Evolutionary conservation across 2,797 vertebrate genomes (phyloP), one percentile per base, ranked within the genome.

Genomic region (Malurus splendens): DNA sequence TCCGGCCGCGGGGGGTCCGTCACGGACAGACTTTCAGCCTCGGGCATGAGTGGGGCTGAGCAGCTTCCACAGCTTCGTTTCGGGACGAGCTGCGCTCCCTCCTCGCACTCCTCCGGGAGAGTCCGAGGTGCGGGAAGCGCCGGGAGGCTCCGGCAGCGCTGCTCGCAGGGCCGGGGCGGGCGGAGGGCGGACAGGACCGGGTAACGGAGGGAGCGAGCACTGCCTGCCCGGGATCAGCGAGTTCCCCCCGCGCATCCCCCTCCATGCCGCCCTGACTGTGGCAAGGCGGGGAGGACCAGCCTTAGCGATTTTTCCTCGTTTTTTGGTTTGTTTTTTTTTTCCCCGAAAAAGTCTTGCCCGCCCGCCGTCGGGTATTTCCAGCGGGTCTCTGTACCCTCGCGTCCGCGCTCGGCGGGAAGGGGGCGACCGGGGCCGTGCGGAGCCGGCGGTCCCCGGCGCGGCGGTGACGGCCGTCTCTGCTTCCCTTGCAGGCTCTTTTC

Each of bases 401-500:
- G 65, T 56, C 38, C 57, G 56, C 14, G 44, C 33, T 39, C 0
- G 23, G 4, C 28, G 60, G 52, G 47, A 20, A 60, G 47, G 47
- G 27, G 65, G 38, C 33, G 48, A 27, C 3, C n/a, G 71, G 54
- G 42, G 18, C 54, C 22, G 39, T 28, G 41, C 30, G 54, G 16
- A 25, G 44, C 60, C 18, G 32, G 13, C 22, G 28, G 20, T 45
- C 13, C 70, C 64, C 32, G 57, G 57, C 76, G 61, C 39, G 56
- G 62, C 64, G 51, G 52, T 96, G 95, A 96, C 95, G 64, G 70
- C 27, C 36, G 72, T 94, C 50, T 95, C 44, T 96, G 80, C 90
- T 97, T 93, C 88, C 87, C 82, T 97, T 76, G 78, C 97, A 99
- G 99, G 97, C 98, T 99, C 74, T 99, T 99, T 96, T 99, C 99